A percentile compares a stretch with the other conserved stretches of the same genome.
Conservation (phyloP, 2,888 invertebrate species). For the Drosophila koepferae region DNA sequence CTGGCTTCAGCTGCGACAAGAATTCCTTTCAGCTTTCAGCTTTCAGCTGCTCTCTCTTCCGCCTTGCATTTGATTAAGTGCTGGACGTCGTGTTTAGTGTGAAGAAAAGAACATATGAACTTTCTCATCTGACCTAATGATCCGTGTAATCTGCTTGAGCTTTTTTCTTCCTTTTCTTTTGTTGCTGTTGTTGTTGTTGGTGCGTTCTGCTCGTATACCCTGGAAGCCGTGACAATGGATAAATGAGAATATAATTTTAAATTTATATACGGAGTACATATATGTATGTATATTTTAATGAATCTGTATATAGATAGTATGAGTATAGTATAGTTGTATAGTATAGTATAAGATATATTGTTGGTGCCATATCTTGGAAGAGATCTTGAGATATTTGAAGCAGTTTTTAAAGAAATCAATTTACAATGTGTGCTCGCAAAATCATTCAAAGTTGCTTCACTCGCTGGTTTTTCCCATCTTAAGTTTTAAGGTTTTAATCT, state of each 20-base stretch:
- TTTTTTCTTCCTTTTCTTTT: background rate
- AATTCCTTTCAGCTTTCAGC: slow-evolving; percentile 11
- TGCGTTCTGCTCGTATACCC: slow-evolving; percentile 5
- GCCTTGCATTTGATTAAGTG: slow-evolving; percentile 74
- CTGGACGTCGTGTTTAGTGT: slow-evolving; percentile 68
- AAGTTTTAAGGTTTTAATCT: too few species aligned
- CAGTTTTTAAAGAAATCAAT: too few species aligned
- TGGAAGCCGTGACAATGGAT: background rate
- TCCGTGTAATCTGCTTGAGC: slow-evolving; percentile 71
- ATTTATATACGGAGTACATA: background rate
- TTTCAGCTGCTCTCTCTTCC: slow-evolving; percentile 8
- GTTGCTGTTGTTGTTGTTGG: background rate
- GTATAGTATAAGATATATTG: too few species aligned
- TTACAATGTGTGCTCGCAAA: too few species aligned
- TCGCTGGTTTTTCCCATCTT: too few species aligned
- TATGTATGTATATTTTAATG: background rate
- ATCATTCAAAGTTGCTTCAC: too few species aligned
- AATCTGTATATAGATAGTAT: background rate
- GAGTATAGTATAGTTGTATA: too few species aligned
- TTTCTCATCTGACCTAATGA: slow-evolving; percentile 76
- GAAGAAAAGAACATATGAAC: slow-evolving; percentile 66
- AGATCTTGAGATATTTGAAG: too few species aligned
- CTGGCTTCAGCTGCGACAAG: slow-evolving; percentile 22
- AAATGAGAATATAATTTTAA: background rate
- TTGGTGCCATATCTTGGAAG: too few species aligned